These are phyloP conservation scores for Macrotis lagotis DNA, from an alignment of 2,113 vertebrate genomes.

Conservation along the genomic window DNA sequence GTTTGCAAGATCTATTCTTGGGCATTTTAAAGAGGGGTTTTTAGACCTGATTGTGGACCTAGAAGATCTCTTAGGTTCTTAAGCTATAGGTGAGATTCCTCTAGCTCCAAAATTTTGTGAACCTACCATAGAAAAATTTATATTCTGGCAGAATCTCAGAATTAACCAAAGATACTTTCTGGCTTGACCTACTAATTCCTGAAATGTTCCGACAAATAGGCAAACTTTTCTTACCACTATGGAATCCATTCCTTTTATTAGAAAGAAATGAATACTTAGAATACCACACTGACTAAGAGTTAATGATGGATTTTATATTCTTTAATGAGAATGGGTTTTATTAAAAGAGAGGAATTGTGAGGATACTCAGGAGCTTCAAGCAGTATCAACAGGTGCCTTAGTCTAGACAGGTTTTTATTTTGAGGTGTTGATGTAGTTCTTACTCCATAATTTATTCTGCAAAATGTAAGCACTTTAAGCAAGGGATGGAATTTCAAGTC, in stretches of 20 bases:
- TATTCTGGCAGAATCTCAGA: background rate
- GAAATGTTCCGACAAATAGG: background rate
- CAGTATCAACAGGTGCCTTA: no score
- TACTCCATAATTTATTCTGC: background rate
- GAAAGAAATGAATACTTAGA: background rate
- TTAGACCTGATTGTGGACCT: background rate
- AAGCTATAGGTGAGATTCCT: background rate
- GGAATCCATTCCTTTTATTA: background rate
- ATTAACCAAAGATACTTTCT: background rate
- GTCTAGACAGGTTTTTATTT: no score
- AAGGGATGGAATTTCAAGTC: background rate
- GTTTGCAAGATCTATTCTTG: background rate
- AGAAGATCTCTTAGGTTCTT: background rate
- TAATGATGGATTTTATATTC: background rate
- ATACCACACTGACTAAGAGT: background rate
- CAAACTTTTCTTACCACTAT: background rate
- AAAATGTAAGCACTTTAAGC: background rate
- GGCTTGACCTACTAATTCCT: background rate
- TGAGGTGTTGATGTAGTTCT: no score
- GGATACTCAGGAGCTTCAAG: background rate
- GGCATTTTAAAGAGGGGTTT: background rate
- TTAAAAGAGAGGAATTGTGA: background rate
- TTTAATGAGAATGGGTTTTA: background rate
- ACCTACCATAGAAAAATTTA: background rate
- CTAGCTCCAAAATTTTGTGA: background rate